Conservation (phyloP, 2,797 vertebrate species). For the Acanthiza pusilla region DNA sequence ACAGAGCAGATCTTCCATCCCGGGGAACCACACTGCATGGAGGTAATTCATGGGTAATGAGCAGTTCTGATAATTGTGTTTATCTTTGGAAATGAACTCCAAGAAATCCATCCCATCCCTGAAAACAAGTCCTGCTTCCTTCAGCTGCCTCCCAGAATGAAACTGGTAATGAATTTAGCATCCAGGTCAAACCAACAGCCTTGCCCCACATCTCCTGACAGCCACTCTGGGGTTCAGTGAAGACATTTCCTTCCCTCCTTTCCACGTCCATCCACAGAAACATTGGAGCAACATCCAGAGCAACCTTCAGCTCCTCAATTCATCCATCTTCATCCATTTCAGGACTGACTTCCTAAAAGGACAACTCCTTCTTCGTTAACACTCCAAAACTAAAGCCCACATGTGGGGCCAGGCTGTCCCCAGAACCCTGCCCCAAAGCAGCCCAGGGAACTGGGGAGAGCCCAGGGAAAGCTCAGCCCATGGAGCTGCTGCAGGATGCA, state of each 20-base stretch:
- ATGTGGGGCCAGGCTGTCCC: neutral
- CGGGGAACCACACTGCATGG: neutral
- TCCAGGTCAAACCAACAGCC: neutral
- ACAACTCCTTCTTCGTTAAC: neutral
- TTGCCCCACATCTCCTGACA: neutral
- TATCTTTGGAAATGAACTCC: neutral
- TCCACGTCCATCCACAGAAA: neutral
- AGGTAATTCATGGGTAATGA: neutral
- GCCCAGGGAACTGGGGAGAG: too few relatives aligned
- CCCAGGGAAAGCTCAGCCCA: too few relatives aligned
- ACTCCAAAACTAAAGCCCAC: neutral
- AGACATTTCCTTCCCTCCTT: neutral
- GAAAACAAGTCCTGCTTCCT: neutral
- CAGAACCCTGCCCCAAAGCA: neutral
- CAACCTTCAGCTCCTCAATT: neutral
- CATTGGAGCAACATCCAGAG: neutral
- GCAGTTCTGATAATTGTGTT: neutral
- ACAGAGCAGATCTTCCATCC: neutral
- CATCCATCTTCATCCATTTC: neutral
- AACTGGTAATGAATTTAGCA: neutral
- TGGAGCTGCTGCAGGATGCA: neutral
- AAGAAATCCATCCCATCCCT: neutral
- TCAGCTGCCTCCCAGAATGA: neutral
- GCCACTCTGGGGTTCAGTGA: neutral
- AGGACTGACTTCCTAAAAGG: neutral